A percentile compares a stretch with the other conserved stretches of the same genome.
Conservation (phyloP, 2,113 vertebrate genomes). For the Triplophysa siluroides region DNA sequence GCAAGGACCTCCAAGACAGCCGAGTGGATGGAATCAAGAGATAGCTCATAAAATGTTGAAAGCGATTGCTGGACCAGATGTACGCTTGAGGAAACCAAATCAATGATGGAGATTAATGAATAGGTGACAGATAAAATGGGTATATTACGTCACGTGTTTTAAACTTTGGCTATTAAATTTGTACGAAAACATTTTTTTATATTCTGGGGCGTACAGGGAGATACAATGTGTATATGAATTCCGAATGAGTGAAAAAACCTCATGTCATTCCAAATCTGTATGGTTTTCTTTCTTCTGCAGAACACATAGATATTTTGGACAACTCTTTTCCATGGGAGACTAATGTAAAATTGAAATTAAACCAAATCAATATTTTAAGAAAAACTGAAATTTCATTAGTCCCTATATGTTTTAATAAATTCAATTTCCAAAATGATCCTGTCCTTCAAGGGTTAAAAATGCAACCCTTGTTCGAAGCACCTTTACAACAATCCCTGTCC, state of each 20-base stretch:
- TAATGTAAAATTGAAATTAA: too few species aligned
- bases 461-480: not conserved
- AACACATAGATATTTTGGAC: too few species aligned
- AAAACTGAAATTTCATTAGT: too few species aligned
- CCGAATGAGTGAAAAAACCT: too few species aligned
- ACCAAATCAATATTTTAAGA: too few species aligned
- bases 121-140: not conserved
- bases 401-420: not conserved
- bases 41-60: constrained; percentile 3
- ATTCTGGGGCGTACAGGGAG: too few species aligned
- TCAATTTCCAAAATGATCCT: not conserved
- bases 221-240: too few species aligned
- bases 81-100: not conserved
- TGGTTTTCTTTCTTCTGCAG: too few species aligned
- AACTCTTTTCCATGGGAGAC: too few species aligned
- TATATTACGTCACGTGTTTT: not conserved
- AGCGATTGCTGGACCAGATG: constrained; percentile 13
- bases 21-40: not conserved
- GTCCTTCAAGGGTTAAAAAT: too few species aligned
- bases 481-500: constrained; percentile 6
- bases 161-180: not conserved
- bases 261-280: too few species aligned
- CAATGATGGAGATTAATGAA: not conserved
- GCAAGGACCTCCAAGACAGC: not conserved
- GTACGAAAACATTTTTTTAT: too few species aligned